A percentile compares a stretch with the other conserved stretches of the same genome.
Conservation (phyloP, 2,797 vertebrate genomes). For the Pseudochromis fuscus region DNA sequence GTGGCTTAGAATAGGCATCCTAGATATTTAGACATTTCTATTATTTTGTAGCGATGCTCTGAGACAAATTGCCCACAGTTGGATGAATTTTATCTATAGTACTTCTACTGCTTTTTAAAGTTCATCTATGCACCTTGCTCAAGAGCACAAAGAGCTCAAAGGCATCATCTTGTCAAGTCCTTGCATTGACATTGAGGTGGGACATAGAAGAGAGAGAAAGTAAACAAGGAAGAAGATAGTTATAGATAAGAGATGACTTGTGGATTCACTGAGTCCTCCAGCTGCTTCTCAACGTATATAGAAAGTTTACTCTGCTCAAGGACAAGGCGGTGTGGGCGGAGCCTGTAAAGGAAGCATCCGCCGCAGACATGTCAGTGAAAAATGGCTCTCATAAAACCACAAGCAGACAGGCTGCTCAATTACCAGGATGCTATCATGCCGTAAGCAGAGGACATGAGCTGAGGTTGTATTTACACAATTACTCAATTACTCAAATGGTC, state of each 20-base stretch:
- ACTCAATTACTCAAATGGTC: slow-evolving; percentile 53
- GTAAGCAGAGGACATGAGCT: slow-evolving; percentile 64
- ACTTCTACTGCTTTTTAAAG: slow-evolving; percentile 9
- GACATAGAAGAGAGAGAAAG: slow-evolving; percentile 15
- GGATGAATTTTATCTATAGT: background rate
- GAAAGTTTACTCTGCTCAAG: slow-evolving; percentile 30
- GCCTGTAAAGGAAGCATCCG: slow-evolving; percentile 34
- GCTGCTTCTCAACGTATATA: slow-evolving; percentile 32
- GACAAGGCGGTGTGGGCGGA: slow-evolving; percentile 42
- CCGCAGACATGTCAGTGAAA: slow-evolving; percentile 54
- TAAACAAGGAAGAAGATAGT: slow-evolving; percentile 14
- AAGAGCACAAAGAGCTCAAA: slow-evolving; percentile 28
- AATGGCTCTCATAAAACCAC: slow-evolving; percentile 70
- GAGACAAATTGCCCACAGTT: background rate
- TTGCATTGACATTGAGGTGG: slow-evolving; percentile 17
- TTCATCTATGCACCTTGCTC: background rate
- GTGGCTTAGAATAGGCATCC: slow-evolving; percentile 2
- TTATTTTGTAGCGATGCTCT: background rate
- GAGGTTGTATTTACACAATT: slow-evolving; percentile 72
- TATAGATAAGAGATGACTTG: no score
- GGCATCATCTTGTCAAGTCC: slow-evolving; percentile 33
- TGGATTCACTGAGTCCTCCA: slow-evolving; percentile 16
- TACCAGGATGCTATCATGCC: slow-evolving; percentile 44
- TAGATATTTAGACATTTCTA: slow-evolving; percentile 13
- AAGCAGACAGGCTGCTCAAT: slow-evolving; percentile 54